Conservation (phyloP, 2,797 vertebrate species). For the Eupleurogrammus muticus region DNA sequence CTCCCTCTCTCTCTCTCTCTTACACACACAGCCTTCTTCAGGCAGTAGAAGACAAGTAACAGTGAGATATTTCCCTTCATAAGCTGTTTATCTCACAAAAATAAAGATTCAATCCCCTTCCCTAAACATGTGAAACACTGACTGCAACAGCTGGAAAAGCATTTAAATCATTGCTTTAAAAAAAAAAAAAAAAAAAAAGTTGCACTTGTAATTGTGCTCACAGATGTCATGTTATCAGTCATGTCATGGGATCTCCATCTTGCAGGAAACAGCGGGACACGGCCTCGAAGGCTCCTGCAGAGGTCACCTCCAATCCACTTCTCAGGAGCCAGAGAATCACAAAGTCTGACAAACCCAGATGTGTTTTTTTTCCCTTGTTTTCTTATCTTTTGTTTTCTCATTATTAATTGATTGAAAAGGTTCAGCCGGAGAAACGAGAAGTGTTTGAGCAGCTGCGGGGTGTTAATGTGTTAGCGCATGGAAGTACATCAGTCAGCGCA, state of each 20-base stretch:
- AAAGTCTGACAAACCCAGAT: too few relatives aligned
- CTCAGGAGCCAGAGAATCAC: not conserved
- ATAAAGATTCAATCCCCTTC: not conserved
- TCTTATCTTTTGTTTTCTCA: not conserved
- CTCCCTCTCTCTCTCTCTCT: constrained; percentile 10
- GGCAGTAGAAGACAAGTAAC: constrained; percentile 35
- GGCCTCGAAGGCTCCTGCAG: not conserved
- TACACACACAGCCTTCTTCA: not conserved
- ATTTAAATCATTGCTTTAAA: not conserved
- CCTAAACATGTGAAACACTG: not conserved
- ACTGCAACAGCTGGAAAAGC: constrained; percentile 5
- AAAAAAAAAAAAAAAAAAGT: not conserved
- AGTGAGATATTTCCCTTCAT: constrained; percentile 36
- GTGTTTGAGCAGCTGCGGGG: too few relatives aligned
- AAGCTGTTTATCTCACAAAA: constrained; percentile 35
- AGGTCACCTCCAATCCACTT: not conserved
- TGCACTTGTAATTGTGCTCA: too few relatives aligned
- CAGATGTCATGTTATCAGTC: constrained; percentile 12
- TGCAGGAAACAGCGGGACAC: not conserved
- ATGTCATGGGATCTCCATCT: not conserved
- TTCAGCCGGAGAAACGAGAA: too few relatives aligned
- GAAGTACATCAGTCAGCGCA: too few relatives aligned
- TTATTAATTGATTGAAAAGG: not conserved
- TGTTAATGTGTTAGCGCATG: too few relatives aligned
- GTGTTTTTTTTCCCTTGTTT: too few relatives aligned